phyloP scores from a whole-genome alignment of 2,113 vertebrate genomes.

The Pterocles burchelli region DNA sequence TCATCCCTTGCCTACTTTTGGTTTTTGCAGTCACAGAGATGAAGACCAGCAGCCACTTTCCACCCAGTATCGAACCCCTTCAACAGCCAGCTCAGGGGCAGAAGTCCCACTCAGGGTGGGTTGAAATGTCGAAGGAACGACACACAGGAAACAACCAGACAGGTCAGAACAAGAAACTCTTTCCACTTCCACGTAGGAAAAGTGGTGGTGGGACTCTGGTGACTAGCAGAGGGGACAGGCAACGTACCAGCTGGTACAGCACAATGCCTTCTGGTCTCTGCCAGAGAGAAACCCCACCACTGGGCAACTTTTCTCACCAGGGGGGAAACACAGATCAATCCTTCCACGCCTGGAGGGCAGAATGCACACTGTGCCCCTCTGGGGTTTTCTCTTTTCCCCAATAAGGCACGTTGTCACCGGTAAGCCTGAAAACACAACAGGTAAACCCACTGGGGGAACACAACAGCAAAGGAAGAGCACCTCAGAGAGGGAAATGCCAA shows the following conservation, averaged over 20 bases:
- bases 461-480: not conserved
- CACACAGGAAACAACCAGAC: rapidly evolving
- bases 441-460: not conserved
- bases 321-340: not conserved
- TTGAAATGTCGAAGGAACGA: rapidly evolving
- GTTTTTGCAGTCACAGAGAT: not conserved
- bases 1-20: not conserved
- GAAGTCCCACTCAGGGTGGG: rapidly evolving
- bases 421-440: not conserved
- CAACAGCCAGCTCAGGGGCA: not conserved
- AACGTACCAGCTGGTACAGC: rapidly evolving
- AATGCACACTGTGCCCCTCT: not conserved
- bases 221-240: not conserved
- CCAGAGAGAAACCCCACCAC: not conserved
- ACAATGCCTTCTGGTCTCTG: not conserved
- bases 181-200: not conserved
- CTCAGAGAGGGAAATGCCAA: not conserved
- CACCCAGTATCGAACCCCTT: not conserved
- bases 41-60: not conserved
- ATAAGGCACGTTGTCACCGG: not conserved
- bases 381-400: not conserved
- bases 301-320: not conserved
- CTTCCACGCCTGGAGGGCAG: not conserved
- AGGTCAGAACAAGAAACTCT: not conserved
- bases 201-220: not conserved